Evolutionary conservation across 2,888 invertebrate species (phyloP), one percentile per base, ranked within the genome.

Genomic region (Hydroisotoma schaefferi): DNA sequence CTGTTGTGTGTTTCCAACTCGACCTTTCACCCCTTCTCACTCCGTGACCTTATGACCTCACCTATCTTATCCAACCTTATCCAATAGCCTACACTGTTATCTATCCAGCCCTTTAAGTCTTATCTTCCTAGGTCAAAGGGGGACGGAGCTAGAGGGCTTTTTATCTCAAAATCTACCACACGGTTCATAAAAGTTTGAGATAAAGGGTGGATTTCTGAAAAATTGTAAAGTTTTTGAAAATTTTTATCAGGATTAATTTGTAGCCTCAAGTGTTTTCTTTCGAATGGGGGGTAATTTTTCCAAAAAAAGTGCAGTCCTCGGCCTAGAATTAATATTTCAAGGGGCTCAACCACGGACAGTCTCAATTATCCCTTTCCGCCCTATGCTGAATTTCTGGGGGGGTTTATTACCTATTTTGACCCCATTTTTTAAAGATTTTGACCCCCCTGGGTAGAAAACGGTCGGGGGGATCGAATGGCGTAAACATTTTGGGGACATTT

Each of bases 1-100:
- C 37, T 29, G 20, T 40, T 40, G 46, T 56, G 57, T 53, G 57
- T 61, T 53, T 56, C 23, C 33, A 20, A 18, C 43, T 57, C 28
- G 37, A 25, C 33, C 18, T 33, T 48, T 37, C 15, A 23, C 18
- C 27, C 23, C 46, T 40, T 43, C 53, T n/a, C 49, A 15, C 28
- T n/a, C 27, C 25, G 33, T 37, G 15, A 20, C 20, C 49, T 52
- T 46, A 37, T 27, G 26, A 23, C 27, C 22, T 2, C 51, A 27
- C 22, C 18, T 15, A 2, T n/a, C 26, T 6, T 26, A 10, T 10
- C 33, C 51, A 26, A 44, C 29, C 26, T 12, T 27, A 10, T 29
- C 25, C 23, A 18, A 25, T 48, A 26, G 28, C 29, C 46, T 18
- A 46, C 22, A 46, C n/a, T 51, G 37, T 47, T 23, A 37, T 56